Evolutionary conservation across 2,888 invertebrate genomes (phyloP).

Genomic region (Acrocera orbiculus): DNA sequence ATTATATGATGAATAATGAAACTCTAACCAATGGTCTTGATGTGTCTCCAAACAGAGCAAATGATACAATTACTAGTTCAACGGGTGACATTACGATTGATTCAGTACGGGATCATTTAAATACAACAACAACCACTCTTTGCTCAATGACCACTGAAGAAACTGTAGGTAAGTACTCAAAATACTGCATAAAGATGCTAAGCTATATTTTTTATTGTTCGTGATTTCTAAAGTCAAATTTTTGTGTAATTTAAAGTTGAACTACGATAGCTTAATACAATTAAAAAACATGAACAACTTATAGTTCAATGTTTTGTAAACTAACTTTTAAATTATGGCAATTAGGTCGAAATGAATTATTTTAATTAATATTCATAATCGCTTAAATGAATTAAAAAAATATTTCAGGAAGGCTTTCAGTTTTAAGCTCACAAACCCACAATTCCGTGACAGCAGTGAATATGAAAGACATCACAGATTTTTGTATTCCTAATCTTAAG

Average conservation of each 20-base stretch:
- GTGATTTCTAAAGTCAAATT: too few relatives aligned
- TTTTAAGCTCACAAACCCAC: constrained; percentile 29
- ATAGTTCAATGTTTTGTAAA: too few relatives aligned
- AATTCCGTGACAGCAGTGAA: constrained; percentile 25
- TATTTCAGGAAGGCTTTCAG: constrained; percentile 26
- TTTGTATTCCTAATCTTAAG: constrained; percentile 24
- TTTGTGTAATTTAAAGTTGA: too few relatives aligned
- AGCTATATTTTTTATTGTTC: too few relatives aligned
- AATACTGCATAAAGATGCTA: too few relatives aligned
- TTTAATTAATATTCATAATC: background rate
- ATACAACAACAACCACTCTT: constrained; percentile 28
- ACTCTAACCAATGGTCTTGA: constrained; percentile 35
- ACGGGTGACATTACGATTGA: constrained; percentile 85
- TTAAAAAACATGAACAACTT: too few relatives aligned
- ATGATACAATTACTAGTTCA: constrained; percentile 40
- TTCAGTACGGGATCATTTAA: constrained; percentile 77
- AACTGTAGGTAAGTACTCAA: constrained; percentile 25
- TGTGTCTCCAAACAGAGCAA: constrained; percentile 27
- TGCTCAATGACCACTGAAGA: constrained; percentile 31
- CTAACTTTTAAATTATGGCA: too few relatives aligned
- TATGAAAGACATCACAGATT: constrained; percentile 26
- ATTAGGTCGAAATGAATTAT: too few relatives aligned
- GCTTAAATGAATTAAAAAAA: background rate
- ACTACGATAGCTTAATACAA: too few relatives aligned
- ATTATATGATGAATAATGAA: constrained; percentile 12